phyloP scores from a whole-genome alignment of 1,140 invertebrate genomes.

The Orius laevigatus region DNA sequence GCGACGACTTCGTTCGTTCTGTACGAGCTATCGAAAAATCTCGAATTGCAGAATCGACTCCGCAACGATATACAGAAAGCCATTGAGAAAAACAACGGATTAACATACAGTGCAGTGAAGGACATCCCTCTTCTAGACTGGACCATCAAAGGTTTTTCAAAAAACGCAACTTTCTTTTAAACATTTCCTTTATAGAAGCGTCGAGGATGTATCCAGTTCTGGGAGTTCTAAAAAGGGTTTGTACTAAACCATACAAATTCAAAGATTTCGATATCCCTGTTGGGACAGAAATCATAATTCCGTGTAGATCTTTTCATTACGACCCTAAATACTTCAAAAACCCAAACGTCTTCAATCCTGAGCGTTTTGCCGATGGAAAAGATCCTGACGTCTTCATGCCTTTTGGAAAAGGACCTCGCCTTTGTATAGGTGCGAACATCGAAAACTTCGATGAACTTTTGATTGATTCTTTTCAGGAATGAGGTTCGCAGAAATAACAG shows the following conservation, averaged over 20 bases:
- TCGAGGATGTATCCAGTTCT: background rate
- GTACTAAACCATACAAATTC: background rate
- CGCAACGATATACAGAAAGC: too few relatives aligned
- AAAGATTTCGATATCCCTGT: background rate
- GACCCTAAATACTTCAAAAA: background rate
- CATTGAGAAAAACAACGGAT: too few relatives aligned
- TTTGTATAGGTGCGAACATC: background rate
- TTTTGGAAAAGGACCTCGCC: conserved; percentile 2
- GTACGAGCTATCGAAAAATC: background rate
- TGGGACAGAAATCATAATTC: background rate
- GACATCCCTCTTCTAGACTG: too few relatives aligned
- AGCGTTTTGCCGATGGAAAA: background rate
- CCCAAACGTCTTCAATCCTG: conserved; percentile 1
- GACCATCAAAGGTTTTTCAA: too few relatives aligned
- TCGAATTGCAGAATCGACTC: background rate
- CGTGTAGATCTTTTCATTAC: background rate
- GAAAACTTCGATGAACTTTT: too few relatives aligned
- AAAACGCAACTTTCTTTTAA: background rate
- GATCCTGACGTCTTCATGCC: background rate
- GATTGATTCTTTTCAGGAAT: too few relatives aligned
- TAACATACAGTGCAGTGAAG: too few relatives aligned
- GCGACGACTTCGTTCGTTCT: background rate
- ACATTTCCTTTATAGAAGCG: background rate
- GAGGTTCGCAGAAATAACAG: too few relatives aligned
- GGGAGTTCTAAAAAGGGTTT: conserved; percentile 1